phyloP scores from a whole-genome alignment of 23 tunicate species.

The Halocynthia roretzi region DNA sequence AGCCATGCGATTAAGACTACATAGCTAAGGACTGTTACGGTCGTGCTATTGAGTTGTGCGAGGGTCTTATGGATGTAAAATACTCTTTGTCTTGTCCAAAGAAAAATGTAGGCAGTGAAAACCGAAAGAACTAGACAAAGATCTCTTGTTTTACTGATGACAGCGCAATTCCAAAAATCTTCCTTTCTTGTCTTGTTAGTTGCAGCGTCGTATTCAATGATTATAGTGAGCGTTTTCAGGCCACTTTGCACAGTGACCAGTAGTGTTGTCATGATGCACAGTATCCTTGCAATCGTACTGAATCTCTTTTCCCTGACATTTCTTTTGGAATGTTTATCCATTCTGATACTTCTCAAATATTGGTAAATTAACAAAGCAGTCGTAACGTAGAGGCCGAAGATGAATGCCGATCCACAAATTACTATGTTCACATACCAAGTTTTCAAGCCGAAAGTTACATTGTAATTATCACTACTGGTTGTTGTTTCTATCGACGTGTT shows the following conservation, averaged over 20 bases:
- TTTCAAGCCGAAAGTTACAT: neutral
- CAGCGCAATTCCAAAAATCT: conserved; percentile 5
- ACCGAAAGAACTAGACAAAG: conserved; percentile 5
- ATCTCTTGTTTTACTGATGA: conserved; percentile 16
- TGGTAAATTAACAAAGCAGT: neutral
- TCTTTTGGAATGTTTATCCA: neutral
- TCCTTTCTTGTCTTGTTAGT: neutral
- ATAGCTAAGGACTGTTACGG: conserved; percentile 23
- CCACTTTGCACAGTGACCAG: neutral
- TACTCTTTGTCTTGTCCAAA: conserved; percentile 64
- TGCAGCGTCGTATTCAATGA: conserved; percentile 13
- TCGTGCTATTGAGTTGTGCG: conserved; percentile 26
- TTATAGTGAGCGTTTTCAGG: neutral
- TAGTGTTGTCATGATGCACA: conserved; percentile 16
- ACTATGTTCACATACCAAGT: conserved; percentile 1
- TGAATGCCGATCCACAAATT: neutral
- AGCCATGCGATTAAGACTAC: conserved; percentile 29
- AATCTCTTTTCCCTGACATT: conserved; percentile 12
- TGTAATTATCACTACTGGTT: no score
- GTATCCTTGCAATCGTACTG: conserved; percentile 6
- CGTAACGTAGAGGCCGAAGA: neutral
- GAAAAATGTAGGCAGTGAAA: conserved; percentile 34
- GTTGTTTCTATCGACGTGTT: no score
- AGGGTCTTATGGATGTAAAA: conserved; percentile 50
- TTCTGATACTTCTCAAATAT: neutral